Evolutionary conservation across 1,140 invertebrate species (phyloP).

Genomic region (Listronotus oregonensis): DNA sequence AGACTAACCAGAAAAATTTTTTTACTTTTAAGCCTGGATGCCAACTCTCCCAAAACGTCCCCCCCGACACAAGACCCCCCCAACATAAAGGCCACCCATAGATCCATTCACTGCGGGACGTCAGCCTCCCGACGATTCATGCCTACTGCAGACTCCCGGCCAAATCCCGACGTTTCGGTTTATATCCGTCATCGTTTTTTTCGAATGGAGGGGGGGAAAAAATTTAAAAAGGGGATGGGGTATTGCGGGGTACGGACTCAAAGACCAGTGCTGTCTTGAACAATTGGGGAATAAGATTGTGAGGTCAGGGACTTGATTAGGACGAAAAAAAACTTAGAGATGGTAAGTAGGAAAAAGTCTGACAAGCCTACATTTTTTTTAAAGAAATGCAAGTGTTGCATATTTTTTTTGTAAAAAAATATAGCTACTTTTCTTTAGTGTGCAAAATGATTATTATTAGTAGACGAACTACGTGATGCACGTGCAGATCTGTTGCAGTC

Average conservation of each 20-base stretch:
- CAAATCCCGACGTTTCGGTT: conserved; percentile 30
- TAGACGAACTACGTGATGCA: no score
- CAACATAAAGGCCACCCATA: conserved; percentile 38
- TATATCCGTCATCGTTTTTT: conserved; percentile 57
- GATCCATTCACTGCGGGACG: conserved; percentile 40
- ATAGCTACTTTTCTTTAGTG: no score
- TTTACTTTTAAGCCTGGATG: conserved; percentile 49
- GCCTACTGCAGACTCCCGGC: conserved; percentile 7
- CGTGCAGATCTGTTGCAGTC: no score
- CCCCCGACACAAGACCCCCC: conserved; percentile 50
- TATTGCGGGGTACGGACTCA: conserved; percentile 47
- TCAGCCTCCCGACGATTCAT: conserved; percentile 45
- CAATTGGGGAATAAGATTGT: conserved; percentile 85
- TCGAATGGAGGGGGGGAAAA: conserved; percentile 60
- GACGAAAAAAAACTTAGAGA: conserved; percentile 90
- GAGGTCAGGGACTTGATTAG: conserved; percentile 87
- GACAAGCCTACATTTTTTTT: no score
- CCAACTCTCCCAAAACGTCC: conserved; percentile 42
- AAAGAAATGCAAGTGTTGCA: no score
- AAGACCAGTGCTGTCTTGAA: conserved; percentile 73
- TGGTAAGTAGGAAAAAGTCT: conserved; percentile 64
- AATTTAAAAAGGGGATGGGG: conserved; percentile 59
- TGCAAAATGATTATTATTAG: no score
- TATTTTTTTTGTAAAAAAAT: no score
- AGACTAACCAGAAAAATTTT: neutral